Evolutionary conservation across 2,797 vertebrate genomes (phyloP).

Genomic region (Arnoldichthys spilopterus): DNA sequence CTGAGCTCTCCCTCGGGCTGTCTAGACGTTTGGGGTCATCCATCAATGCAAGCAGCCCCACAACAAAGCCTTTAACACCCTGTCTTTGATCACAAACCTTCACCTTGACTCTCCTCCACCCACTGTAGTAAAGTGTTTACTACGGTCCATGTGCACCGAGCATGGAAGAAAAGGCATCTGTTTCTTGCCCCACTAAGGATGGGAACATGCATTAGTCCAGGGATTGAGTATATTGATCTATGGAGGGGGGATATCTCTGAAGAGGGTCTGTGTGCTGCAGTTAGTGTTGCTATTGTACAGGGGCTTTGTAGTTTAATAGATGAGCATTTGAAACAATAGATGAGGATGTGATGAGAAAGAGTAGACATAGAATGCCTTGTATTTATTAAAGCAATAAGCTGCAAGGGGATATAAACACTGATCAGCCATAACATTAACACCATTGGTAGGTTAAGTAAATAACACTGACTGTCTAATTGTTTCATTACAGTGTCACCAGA

Average conservation of each 20-base stretch:
- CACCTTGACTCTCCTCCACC: constrained; percentile 40
- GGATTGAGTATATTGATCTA: constrained; percentile 54
- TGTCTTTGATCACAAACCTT: constrained; percentile 48
- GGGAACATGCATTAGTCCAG: constrained; percentile 45
- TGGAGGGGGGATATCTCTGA: constrained; percentile 50
- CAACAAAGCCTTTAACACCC: constrained; percentile 44
- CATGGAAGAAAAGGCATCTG: constrained; percentile 30
- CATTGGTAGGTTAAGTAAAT: too few relatives aligned
- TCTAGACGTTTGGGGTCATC: constrained; percentile 37
- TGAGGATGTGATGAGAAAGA: constrained; percentile 2
- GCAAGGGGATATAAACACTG: not conserved
- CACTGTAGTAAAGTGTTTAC: constrained; percentile 31
- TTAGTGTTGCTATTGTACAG: constrained; percentile 37
- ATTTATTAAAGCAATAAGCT: not conserved
- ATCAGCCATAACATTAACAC: too few relatives aligned
- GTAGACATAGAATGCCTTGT: not conserved
- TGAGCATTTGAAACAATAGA: constrained; percentile 46
- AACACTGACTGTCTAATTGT: too few relatives aligned
- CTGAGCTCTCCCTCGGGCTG: constrained; percentile 31
- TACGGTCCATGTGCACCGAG: constrained; percentile 36
- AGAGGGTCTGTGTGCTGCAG: constrained; percentile 38
- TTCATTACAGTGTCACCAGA: too few relatives aligned
- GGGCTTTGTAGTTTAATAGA: constrained; percentile 23
- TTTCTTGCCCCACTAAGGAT: constrained; percentile 24
- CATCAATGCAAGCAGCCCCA: constrained; percentile 43